These are phyloP conservation scores for Carabus problematicus DNA, from an alignment of 2,888 invertebrate genomes.

Conservation along the genomic window DNA sequence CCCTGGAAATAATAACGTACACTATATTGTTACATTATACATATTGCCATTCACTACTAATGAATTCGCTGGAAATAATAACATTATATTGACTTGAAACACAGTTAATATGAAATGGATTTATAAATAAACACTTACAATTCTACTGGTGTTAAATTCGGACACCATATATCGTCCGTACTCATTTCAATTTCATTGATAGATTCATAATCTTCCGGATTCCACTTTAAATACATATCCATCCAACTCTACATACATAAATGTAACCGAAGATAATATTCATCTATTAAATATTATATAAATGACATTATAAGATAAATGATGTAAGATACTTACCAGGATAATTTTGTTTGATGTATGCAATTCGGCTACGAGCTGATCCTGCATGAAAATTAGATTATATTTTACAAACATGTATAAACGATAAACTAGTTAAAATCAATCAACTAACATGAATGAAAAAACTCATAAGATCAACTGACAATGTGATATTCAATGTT, in stretches of 20 bases:
- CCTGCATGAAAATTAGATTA: background rate
- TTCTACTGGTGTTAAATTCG: constrained; percentile 25
- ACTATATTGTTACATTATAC: too few relatives aligned
- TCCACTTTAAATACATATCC: constrained; percentile 28
- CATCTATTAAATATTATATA: too few relatives aligned
- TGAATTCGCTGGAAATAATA: too few relatives aligned
- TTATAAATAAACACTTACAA: constrained; percentile 15
- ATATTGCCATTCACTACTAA: too few relatives aligned
- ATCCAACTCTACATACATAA: constrained; percentile 27
- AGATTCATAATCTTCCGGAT: constrained; percentile 25
- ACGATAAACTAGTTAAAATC: background rate
- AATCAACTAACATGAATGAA: background rate
- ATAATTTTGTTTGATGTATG: background rate
- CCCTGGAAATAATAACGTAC: too few relatives aligned
- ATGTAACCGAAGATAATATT: background rate
- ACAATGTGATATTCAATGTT: constrained; percentile 4
- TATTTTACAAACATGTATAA: constrained; percentile 7
- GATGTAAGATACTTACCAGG: constrained; percentile 18
- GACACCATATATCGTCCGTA: constrained; percentile 31
- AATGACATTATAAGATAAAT: background rate
- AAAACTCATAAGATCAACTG: constrained; percentile 2
- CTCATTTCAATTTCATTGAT: constrained; percentile 22
- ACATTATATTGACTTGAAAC: too few relatives aligned
- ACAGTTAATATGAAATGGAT: too few relatives aligned
- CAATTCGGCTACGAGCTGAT: background rate